Evolutionary conservation across 2,888 invertebrate species (phyloP), one percentile per base, ranked within the genome.

Genomic region (Agrochola macilenta): DNA sequence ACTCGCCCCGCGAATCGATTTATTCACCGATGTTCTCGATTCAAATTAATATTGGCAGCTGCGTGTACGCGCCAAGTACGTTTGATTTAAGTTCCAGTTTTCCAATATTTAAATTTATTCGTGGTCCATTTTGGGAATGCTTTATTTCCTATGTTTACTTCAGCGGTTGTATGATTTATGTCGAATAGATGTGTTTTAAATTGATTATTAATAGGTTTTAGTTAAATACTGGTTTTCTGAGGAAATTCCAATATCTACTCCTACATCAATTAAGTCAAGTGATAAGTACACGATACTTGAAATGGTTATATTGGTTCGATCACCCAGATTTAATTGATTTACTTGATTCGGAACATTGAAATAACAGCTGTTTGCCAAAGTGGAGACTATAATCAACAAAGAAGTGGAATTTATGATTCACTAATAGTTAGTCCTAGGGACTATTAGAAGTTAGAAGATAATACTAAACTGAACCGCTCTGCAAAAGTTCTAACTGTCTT

Each of bases 101-200:
- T 90, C 85, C 78, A 89, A 80, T 93, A 93, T 94, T 93, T 87
- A 93, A 94, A 95, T 95, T 92, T 92, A 94, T 95, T 94, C 93
- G 89, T 92, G 93, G 90, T 89, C 93, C 88, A 93, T 94, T 95
- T 95, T 91, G 91, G 90, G 89, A 91, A 90, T 74, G 73, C 39
- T 82, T 92, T 89, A 91, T 90, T 91, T 89, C 88, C 89, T 90
- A 92, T 93, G 93, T 93, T 91, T 89, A 89, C 91, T 93, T 93
- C 91, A 92, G 90, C 89, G 86, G 85, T 9, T 82, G 84, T 91
- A 91, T 94, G 94, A 95, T 94, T 95, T 95, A 95, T 93, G 86
- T 82, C 80, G 85, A 87, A 90, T 92, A 90, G 90, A 89, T 90
- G 89, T 89, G 89, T 90, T 89, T 88, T 89, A 92, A 91, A 93